Base-by-base conservation (phyloP, 2,797 vertebrate genomes). In the Coccyzus lansbergi region DNA sequence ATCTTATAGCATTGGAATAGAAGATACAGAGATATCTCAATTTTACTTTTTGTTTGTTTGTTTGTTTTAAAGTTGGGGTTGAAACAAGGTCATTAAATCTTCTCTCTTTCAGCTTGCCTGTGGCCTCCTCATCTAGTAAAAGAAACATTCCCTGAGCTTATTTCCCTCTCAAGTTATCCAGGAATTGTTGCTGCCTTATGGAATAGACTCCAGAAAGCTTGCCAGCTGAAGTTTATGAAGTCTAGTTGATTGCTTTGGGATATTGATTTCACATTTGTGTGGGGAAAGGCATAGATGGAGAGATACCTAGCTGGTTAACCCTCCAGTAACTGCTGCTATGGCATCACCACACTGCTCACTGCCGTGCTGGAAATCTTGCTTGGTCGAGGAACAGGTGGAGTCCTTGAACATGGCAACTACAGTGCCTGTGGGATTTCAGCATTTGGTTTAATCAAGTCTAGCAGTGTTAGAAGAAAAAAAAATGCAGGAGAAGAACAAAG, bases 401-500 rank as follows among this genome's bases (percentile, higher is more conserved):
- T 75, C 25, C 42, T 59, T 67, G 38, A 58, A 81, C 7, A 24
- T 5, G 36, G 53, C 17, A 56, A 16, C 85, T 64, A 40, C 63
- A 77, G 82, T 7, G 77, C 89, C 86, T 87, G 58, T 0, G 26
- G 83, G 88, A 92, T 69, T 90, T 90, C 83, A 90, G 56, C 42
- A 2, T 94, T 95, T 85, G 86, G 93, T 96, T 95, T 96, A 97
- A 96, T 97, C 91, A 92, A 94, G 75, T 33, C 93, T 80, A 80
- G 49, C 0, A 4, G 83, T 78, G 67, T 81, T 92, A 64, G 52
- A 51, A 48, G 62, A 49, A 13, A 0, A 2, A 82, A 70, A 85
- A 83, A 72, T 86, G 64, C 59, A 70, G 62, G 74, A 79, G 71
- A 91, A 86, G 63, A 97, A 96, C 77, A 93, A 92, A 94, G 59